phyloP scores from a whole-genome alignment of 2,797 vertebrate species.

The Girardinus metallicus region DNA sequence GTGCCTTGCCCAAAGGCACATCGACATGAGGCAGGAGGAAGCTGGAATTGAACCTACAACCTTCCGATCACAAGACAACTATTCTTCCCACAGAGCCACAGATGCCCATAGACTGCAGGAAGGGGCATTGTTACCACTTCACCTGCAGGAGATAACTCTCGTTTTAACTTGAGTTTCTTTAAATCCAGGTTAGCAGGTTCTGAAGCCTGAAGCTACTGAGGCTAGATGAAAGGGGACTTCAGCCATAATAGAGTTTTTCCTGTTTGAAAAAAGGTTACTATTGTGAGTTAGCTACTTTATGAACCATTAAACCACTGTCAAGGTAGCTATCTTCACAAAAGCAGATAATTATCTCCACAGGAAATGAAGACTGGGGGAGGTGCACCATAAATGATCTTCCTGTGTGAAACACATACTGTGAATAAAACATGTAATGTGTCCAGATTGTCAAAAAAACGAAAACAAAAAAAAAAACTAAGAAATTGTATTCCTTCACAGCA shows the following conservation, averaged over 20 bases:
- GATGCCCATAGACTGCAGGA: too few relatives aligned
- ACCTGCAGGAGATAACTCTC: background rate
- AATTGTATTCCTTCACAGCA: background rate
- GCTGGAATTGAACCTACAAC: too few relatives aligned
- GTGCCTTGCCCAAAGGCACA: too few relatives aligned
- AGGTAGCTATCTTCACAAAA: background rate
- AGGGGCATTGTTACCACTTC: background rate
- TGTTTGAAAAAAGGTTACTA: background rate
- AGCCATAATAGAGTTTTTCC: background rate
- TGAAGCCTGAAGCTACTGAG: background rate
- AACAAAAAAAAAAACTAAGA: background rate
- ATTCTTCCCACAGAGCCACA: too few relatives aligned
- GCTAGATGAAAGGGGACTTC: background rate
- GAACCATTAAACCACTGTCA: background rate
- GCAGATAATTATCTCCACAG: background rate
- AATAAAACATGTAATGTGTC: background rate
- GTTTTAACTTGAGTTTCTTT: background rate
- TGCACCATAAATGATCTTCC: background rate
- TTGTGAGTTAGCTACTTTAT: background rate
- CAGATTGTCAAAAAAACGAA: background rate
- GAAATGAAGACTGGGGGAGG: background rate
- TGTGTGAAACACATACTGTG: background rate
- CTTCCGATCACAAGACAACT: too few relatives aligned
- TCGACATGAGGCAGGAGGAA: too few relatives aligned
- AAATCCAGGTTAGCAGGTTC: background rate